Percentiles rank a stretch among this genome's conserved stretches.
Evolutionary conservation across 2,113 vertebrate genomes (phyloP).

Genomic region (Cyprinus carpio): DNA sequence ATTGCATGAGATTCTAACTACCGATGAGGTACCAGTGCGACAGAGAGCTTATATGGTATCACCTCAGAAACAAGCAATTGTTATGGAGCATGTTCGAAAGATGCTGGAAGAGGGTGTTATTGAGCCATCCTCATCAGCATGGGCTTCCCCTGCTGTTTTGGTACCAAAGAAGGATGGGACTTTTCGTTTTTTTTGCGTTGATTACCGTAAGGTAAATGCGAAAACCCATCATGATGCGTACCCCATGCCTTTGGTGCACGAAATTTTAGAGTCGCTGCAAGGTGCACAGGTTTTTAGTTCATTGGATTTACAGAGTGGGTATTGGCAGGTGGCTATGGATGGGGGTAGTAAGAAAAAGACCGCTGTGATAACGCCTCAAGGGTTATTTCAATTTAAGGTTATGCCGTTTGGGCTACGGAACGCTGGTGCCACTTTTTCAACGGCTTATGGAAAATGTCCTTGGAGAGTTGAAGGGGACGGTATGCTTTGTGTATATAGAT

Average conservation of each 20-base stretch:
- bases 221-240: conserved; percentile 37
- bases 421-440: conserved; percentile 15
- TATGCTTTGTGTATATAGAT: conserved; percentile 45
- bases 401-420: conserved; percentile 22
- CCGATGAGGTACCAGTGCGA: background rate
- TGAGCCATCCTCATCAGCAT: background rate
- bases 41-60: background rate
- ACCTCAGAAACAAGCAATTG: background rate
- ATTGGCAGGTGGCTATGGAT: background rate
- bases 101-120: background rate
- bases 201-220: conserved; percentile 16
- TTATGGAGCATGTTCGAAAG: background rate
- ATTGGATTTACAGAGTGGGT: conserved; percentile 26
- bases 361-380: conserved; percentile 9
- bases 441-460: conserved; percentile 21
- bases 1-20: background rate
- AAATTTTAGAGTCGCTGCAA: conserved; percentile 37
- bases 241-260: conserved; percentile 28
- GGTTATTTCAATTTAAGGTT: conserved; percentile 26
- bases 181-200: background rate
- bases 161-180: background rate
- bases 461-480: background rate
- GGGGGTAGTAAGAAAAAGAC: conserved; percentile 19
- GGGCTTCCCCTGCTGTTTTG: background rate
- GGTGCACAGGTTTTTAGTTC: conserved; percentile 8